These are phyloP conservation scores for Eciton burchellii DNA, from an alignment of 1,140 invertebrate genomes.

Conservation along the genomic window DNA sequence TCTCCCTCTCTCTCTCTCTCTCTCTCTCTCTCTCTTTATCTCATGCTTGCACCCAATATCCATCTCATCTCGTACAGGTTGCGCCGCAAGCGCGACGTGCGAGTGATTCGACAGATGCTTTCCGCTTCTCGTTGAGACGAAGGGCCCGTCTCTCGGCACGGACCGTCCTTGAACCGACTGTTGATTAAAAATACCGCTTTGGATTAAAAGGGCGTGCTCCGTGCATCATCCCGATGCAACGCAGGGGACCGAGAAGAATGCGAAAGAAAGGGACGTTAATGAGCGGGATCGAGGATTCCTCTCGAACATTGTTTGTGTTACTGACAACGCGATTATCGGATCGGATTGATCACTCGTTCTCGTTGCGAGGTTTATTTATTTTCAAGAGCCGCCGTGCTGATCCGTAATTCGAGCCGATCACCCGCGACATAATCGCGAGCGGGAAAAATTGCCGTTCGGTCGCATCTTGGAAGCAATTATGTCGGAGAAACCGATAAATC, in stretches of 20 bases:
- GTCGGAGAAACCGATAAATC: slow-evolving; percentile 69
- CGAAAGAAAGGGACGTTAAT: background rate
- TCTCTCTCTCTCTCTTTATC: background rate
- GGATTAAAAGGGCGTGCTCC: slow-evolving; percentile 8
- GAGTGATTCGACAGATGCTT: slow-evolving; percentile 22
- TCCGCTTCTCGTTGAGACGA: background rate
- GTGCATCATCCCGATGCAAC: background rate
- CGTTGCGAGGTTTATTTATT: background rate
- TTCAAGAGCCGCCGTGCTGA: background rate
- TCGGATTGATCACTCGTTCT: background rate
- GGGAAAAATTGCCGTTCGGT: slow-evolving; percentile 45
- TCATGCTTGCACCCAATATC: slow-evolving; percentile 37
- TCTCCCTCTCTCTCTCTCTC: background rate
- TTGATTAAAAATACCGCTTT: slow-evolving; percentile 48
- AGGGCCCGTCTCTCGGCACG: background rate
- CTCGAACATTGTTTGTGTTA: too few species aligned
- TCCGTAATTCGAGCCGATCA: background rate
- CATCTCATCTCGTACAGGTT: slow-evolving; percentile 31
- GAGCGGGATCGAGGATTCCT: background rate
- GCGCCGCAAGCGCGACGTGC: slow-evolving; percentile 2
- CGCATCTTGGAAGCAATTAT: slow-evolving; percentile 72
- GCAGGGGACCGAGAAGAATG: background rate
- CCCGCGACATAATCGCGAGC: slow-evolving; percentile 33
- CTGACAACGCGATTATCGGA: background rate
- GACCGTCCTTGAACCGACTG: background rate